These are phyloP conservation scores for Lagodon rhomboides DNA, from an alignment of 2,797 vertebrate species.

Conservation along the genomic window DNA sequence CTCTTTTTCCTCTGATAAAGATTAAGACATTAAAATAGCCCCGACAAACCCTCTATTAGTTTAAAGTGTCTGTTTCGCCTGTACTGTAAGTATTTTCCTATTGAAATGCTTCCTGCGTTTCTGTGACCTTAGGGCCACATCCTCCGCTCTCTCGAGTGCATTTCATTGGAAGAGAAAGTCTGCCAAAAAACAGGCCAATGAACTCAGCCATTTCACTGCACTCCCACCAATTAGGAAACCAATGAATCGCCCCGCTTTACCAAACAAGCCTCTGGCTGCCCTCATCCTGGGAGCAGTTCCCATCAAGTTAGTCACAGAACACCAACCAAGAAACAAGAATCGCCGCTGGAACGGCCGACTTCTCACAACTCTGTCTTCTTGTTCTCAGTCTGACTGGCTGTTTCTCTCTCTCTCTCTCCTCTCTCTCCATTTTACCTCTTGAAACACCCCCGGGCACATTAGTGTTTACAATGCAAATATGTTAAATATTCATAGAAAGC, in stretches of 20 bases:
- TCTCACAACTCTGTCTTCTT: background rate
- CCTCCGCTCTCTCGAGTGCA: conserved; percentile 40
- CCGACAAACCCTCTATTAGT: conserved; percentile 17
- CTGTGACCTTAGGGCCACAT: conserved; percentile 40
- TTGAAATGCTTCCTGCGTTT: conserved; percentile 40
- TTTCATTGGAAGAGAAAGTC: conserved; percentile 38
- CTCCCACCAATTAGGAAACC: conserved; percentile 68
- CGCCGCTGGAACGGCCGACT: conserved; percentile 13
- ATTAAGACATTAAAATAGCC: conserved; percentile 39
- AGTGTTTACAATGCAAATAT: conserved; percentile 12
- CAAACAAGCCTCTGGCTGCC: conserved; percentile 62
- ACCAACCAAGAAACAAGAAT: conserved; percentile 43
- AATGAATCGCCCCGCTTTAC: conserved; percentile 45
- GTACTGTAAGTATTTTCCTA: conserved; percentile 32
- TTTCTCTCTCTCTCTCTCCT: conserved; percentile 7
- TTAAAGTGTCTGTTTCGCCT: conserved; percentile 20
- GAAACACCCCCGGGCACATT: background rate
- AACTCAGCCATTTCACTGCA: conserved; percentile 58
- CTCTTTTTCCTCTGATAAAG: conserved; percentile 25
- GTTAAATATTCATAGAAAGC: background rate
- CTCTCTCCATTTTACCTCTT: background rate
- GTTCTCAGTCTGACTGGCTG: conserved; percentile 1
- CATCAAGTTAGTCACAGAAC: conserved; percentile 67
- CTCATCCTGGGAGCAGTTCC: conserved; percentile 53
- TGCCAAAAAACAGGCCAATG: conserved; percentile 47